These are phyloP conservation scores for Carapus acus DNA, from an alignment of 2,797 vertebrate genomes.

Conservation along the genomic window DNA sequence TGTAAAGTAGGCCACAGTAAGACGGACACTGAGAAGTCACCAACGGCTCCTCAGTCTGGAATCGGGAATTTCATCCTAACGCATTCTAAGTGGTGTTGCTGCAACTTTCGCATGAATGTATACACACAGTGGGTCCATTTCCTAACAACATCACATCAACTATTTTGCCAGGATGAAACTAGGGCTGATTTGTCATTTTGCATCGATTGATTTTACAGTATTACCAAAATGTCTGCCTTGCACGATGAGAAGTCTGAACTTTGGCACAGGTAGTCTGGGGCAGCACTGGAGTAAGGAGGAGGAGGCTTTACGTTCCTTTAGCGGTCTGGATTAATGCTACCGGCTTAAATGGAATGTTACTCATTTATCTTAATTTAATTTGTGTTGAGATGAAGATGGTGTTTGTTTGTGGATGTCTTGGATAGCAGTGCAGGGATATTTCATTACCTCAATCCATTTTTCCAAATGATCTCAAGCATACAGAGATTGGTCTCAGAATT, in stretches of 20 bases:
- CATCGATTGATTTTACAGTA: neutral
- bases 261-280: constrained; percentile 15
- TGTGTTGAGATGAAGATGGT: no score
- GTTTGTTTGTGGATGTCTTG: no score
- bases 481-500: no score
- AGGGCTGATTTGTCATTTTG: neutral
- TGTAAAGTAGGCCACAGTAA: constrained; percentile 35
- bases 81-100: constrained; percentile 4
- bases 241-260: constrained; percentile 2
- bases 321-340: no score
- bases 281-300: constrained; percentile 32
- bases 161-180: constrained; percentile 14
- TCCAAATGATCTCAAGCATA: neutral
- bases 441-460: neutral
- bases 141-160: constrained; percentile 18
- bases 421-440: neutral
- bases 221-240: neutral
- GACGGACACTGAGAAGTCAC: constrained; percentile 37
- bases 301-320: no score
- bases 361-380: no score
- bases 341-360: no score
- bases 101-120: constrained; percentile 7
- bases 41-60: constrained; percentile 37
- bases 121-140: constrained; percentile 23
- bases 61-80: constrained; percentile 18